A percentile compares a stretch with the other conserved stretches of the same genome.
Evolutionary conservation across 2,888 invertebrate species (phyloP).

Genomic region (Eustalomyia histrio): DNA sequence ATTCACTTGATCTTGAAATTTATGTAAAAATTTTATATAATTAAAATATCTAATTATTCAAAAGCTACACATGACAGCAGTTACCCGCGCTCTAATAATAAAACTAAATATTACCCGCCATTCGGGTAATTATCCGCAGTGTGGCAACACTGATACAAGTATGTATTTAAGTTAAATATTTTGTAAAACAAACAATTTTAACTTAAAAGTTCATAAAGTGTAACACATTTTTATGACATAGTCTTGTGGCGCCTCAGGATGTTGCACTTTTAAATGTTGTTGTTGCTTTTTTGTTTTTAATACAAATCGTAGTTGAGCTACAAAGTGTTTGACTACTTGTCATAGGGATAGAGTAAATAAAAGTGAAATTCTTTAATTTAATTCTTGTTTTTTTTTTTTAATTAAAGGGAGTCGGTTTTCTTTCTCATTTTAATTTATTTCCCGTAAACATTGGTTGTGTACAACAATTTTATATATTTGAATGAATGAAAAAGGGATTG

Average conservation of each 20-base stretch:
- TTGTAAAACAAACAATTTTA: conserved; percentile 47
- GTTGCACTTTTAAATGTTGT: conserved; percentile 45
- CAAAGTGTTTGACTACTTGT: conserved; percentile 9
- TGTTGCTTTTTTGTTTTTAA: neutral
- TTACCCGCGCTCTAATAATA: too few species aligned
- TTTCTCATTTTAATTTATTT: conserved; percentile 16
- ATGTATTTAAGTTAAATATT: conserved; percentile 10
- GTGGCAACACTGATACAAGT: neutral
- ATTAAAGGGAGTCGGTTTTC: neutral
- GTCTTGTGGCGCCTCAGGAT: conserved; percentile 58
- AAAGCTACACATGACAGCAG: too few species aligned
- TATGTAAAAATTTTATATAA: too few species aligned
- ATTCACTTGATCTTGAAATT: too few species aligned
- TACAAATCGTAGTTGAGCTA: neutral
- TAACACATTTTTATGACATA: conserved; percentile 54
- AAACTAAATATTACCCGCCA: too few species aligned
- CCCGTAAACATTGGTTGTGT: neutral
- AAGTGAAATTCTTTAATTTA: conserved; percentile 38
- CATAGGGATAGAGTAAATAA: conserved; percentile 36
- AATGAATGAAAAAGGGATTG: neutral
- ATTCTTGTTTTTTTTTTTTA: conserved; percentile 6
- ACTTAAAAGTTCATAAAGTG: conserved; percentile 61
- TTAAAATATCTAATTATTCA: too few species aligned
- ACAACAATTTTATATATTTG: neutral
- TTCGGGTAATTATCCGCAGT: too few species aligned